Conservation (phyloP, 92 coral and sea anemone genomes). For the Phenganax stokvisi region DNA sequence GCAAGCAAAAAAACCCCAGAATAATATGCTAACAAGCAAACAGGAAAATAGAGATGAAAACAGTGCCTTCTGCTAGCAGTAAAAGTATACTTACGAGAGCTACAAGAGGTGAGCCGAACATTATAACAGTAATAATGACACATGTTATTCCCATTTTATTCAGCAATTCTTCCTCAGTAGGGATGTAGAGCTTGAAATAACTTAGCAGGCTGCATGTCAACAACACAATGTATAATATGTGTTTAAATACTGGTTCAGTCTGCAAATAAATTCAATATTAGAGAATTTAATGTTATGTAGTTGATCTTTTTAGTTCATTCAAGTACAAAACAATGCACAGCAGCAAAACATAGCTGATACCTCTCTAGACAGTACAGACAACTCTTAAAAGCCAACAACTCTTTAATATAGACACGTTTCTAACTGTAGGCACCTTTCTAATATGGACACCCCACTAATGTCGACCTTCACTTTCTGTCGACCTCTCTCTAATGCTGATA, state of each 20-base stretch:
- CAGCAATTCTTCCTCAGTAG: constrained; percentile 10
- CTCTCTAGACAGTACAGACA: too few relatives aligned
- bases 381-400: too few relatives aligned
- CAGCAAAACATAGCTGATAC: too few relatives aligned
- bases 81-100: constrained; percentile 23
- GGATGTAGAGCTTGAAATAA: constrained; percentile 23
- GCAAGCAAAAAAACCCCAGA: too few relatives aligned
- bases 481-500: too few relatives aligned
- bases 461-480: too few relatives aligned
- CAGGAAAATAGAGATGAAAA: not conserved
- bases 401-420: too few relatives aligned
- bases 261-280: not conserved
- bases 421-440: too few relatives aligned
- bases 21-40: too few relatives aligned
- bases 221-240: constrained; percentile 20
- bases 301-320: too few relatives aligned
- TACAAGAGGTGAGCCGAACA: constrained; percentile 33
- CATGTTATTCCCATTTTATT: constrained; percentile 30
- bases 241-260: constrained; percentile 33
- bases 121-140: constrained; percentile 21
- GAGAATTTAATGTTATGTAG: not conserved
- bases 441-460: too few relatives aligned
- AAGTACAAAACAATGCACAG: too few relatives aligned
- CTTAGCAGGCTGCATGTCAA: constrained; percentile 2
- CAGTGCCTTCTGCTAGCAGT: not conserved